Evolutionary conservation across 2,888 invertebrate species (phyloP), one percentile per base, ranked within the genome.

Genomic region (Eudemis profundana): DNA sequence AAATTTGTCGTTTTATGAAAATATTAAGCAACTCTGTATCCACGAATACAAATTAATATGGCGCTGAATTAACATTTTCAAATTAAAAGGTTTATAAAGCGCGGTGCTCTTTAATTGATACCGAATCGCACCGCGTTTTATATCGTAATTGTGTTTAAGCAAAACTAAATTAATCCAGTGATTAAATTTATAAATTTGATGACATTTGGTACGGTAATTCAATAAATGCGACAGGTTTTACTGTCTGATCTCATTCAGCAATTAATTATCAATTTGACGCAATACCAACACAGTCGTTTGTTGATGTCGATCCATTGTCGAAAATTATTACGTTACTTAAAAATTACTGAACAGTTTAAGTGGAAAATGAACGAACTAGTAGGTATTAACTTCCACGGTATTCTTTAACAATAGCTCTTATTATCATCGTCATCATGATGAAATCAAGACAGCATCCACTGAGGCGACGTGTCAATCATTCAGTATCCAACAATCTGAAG

Each of bases 1-100:
- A 89, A 90, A 91, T 90, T 89, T 87, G 88, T 86, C 86, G 77
- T 85, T 87, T 84, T 84, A 85, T 81, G 79, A 85, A 85, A 86
- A 84, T 79, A 83, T 80, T 82, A 78, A 81, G 75, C 79, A 78
- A 79, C 77, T 74, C 72, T 67, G 72, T 72, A 71, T 72, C 72
- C 70, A 78, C 70, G 73, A 67, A 75, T 77, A 80, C 82, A 78
- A 84, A 85, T 84, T 84, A 84, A 82, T 82, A 80, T 79, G 77
- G 72, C 78, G 75, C 75, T 68, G 78, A 78, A 81, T 80, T 79
- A 81, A 78, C 78, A 81, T 80, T 77, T 71, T 73, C 73, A 77
- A 79, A 81, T 82, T 77, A 78, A 77, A 77, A 77, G 73, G 74
- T 77, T 72, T 71, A 65, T 40, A 70, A 76, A 67, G 68, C 67